Evolutionary conservation across 1,140 invertebrate species (phyloP), one percentile per base, ranked within the genome.

Genomic region (Andrena cerasifolii): DNA sequence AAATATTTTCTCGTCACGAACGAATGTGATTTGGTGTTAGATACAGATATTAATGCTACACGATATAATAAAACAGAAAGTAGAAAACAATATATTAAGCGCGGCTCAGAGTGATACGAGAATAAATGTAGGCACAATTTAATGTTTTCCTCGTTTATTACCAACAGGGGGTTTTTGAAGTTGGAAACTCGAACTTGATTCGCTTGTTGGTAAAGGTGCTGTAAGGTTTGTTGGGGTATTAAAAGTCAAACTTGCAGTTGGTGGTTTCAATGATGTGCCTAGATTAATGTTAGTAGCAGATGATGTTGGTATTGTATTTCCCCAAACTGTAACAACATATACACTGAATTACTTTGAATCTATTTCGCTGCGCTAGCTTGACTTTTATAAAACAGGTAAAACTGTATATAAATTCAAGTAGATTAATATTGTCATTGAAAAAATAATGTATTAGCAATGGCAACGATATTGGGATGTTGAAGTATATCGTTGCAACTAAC

Each of bases 71-170:
- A 62, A 63, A 24, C 14, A 36, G 45, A 43, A 28, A 65, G 24
- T 51, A 43, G 43, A 43, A 47, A 74, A 74, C 14, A 12, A 31
- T 16, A 66, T 53, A 8, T 24, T 31, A 47, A 40, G 6, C 12
- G 24, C 24, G 63, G 14, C 47, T 54, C 12, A 47, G 33, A 26
- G 40, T 54, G 67, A 58, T 43, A 70, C 16, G 8, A 51, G 8
- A 56, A 45, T 65, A 33, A 67, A 58, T 47, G 43, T 31, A 49
- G 33, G 40, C n/a, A 28, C 3, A 45, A 18, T 80, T 92, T 84
- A 95, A 91, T 95, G 94, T 87, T 96, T 96, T 49, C 94, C 95
- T 83, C 95, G 90, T 92, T 96, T 96, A 86, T 95, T 94, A 49
- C 95, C 94, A 54, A 93, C 89, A 2, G 96, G 96, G 53, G 96